Base-by-base conservation (phyloP, 1,140 invertebrate genomes). In the Mya arenaria region DNA sequence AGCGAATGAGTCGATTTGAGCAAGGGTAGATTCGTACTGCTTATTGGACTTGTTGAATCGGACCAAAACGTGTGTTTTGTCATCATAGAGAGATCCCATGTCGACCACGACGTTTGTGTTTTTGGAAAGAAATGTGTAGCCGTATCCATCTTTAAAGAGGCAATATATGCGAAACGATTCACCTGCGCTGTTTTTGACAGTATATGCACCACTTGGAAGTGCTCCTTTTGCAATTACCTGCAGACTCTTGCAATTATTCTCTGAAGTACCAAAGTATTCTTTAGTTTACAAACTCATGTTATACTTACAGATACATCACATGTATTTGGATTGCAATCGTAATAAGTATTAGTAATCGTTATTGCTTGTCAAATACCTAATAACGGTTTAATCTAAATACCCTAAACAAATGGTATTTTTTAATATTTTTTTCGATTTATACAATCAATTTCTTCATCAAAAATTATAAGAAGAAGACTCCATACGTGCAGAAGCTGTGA, bases 121-220 rank as follows among this genome's bases (percentile, higher is more conserved):
- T 4, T 60, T 60, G 8, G 62, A 78, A 1, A 78, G 58, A 56
- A 85, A 73, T 19, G 73, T 56, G 34, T 85, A 75, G 63, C 60
- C 68, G 55, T 44, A 8, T 58, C 30, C 39, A 15, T 39, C 30
- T 8, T 23, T 28, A 10, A 72, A 60, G 6, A 48, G 36, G 58
- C 80, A 82, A 36, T 66, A 72, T 10, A 82, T 58, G 17, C 17
- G 36, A 30, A 65, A 66, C 15, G 62, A 39, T 36, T 65, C 52
- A 19, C 75, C 75, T 17, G 36, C 36, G n/a, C 44, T 73, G 68
- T 65, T 48, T 13, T 56, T 8, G n/a, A 72, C 17, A 5, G 32
- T 65, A 58, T 73, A 73, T 17, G 52, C 48, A 10, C 69, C 62
- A 28, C 60, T 66, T 37, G 37, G 41, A 15, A 56, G 39, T 15